Evolutionary conservation across 2,888 invertebrate species (phyloP), one percentile per base, ranked within the genome.

Genomic region (Papilio gigon): DNA sequence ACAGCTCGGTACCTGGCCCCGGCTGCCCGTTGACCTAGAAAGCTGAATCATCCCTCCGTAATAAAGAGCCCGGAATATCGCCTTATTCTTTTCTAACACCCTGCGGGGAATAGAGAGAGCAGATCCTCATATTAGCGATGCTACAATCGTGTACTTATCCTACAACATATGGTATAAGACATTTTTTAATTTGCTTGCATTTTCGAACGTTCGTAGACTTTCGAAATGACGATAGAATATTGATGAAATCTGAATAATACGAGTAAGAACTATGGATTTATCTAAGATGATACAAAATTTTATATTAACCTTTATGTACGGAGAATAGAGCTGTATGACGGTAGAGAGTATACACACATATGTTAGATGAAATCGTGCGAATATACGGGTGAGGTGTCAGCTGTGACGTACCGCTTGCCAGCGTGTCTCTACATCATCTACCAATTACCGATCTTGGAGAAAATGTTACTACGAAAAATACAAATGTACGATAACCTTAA

Each of bases 11-110:
- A 70, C 71, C 70, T 71, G 67, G 67, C 67, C 53, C 60, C 65
- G 67, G 67, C 70, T 68, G 67, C 72, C 73, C 69, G 70, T 72
- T 73, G 74, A 75, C 75, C 75, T 71, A 75, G 72, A 74, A 73
- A 75, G 71, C 70, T 71, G 70, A 67, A 70, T 67, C 62, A 70
- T 70, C 33, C 40, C 68, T 68, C 59, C 42, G 60, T 60, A 65
- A 69, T 69, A 69, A 65, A 68, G 64, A 59, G 50, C 53, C 22
- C 63, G 27, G 27, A 67, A 44, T 35, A 35, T 64, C 47, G 58
- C 47, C 56, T 58, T 47, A 40, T 60, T 50, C 60, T 69, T 50
- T 69, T 68, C 40, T 22, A 30, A 30, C 42, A n/a, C 33, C 11
- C 40, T 22, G 30, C 9, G 20, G 50, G 30, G 20, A n/a, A 50